Percentiles rank a stretch among this genome's conserved stretches.
Evolutionary conservation across 2,888 invertebrate genomes (phyloP).

Genomic region (Hydrotaea cyrtoneurina): DNA sequence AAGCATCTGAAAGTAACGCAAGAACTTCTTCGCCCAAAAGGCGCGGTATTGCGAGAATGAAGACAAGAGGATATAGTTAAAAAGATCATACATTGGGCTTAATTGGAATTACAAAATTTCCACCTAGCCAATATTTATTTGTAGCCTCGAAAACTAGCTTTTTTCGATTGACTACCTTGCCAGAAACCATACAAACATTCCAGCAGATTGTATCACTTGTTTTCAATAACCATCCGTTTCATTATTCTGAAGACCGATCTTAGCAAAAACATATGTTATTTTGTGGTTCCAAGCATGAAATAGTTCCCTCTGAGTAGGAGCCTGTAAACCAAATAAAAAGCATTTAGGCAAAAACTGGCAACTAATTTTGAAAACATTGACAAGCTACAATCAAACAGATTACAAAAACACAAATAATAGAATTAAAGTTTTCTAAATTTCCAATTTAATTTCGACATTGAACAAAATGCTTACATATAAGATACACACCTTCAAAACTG

Average conservation of each 20-base stretch:
- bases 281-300: slow-evolving; percentile 4
- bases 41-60: background rate
- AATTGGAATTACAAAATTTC: background rate
- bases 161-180: background rate
- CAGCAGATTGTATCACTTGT: background rate
- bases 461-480: slow-evolving; percentile 43
- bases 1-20: slow-evolving; percentile 35
- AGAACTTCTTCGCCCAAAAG: slow-evolving; percentile 38
- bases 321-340: background rate
- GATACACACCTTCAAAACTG: slow-evolving; percentile 16
- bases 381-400: background rate
- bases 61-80: background rate
- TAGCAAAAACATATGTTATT: background rate
- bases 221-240: background rate
- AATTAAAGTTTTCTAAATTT: slow-evolving; percentile 37
- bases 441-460: slow-evolving; percentile 35
- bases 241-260: slow-evolving; percentile 8
- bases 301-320: background rate
- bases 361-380: background rate
- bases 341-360: slow-evolving; percentile 3
- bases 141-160: slow-evolving; percentile 5
- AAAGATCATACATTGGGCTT: background rate
- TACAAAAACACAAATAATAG: slow-evolving; percentile 20
- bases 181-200: background rate
- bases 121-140: background rate